Evolutionary conservation across 1,140 invertebrate genomes (phyloP).

Genomic region (Penaeus indicus): DNA sequence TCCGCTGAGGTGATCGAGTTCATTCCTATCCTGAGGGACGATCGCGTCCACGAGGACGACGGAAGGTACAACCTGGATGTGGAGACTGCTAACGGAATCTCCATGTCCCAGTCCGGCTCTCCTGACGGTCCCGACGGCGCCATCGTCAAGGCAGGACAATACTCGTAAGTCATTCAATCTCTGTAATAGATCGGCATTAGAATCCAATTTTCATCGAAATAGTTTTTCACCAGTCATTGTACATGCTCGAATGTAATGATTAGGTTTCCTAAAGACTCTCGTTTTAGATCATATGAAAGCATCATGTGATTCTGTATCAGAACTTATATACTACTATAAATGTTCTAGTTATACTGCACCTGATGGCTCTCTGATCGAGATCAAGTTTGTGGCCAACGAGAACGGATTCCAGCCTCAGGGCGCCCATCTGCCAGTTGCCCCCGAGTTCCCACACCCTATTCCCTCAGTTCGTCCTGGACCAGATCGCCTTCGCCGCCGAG

Average conservation of each 20-base stretch:
- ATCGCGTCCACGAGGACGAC: slow-evolving; percentile 25
- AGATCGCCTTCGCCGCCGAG: no score
- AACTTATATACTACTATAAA: background rate
- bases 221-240: no score
- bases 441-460: slow-evolving; percentile 69
- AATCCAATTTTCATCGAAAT: no score
- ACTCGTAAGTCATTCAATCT: background rate
- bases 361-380: slow-evolving; percentile 32
- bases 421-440: no score
- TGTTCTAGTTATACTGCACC: slow-evolving; percentile 10
- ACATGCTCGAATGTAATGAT: no score
- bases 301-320: no score
- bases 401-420: no score
- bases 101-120: slow-evolving; percentile 51
- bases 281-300: background rate
- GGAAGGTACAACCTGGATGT: slow-evolving; percentile 36
- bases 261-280: no score
- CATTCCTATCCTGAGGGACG: no score
- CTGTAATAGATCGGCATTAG: no score
- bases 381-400: no score
- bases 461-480: slow-evolving; percentile 3
- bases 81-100: slow-evolving; percentile 48
- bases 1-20: no score
- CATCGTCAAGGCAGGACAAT: slow-evolving; percentile 69
- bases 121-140: slow-evolving; percentile 49